phyloP scores from a whole-genome alignment of 2,113 vertebrate species.

The Gracilinanus agilis region DNA sequence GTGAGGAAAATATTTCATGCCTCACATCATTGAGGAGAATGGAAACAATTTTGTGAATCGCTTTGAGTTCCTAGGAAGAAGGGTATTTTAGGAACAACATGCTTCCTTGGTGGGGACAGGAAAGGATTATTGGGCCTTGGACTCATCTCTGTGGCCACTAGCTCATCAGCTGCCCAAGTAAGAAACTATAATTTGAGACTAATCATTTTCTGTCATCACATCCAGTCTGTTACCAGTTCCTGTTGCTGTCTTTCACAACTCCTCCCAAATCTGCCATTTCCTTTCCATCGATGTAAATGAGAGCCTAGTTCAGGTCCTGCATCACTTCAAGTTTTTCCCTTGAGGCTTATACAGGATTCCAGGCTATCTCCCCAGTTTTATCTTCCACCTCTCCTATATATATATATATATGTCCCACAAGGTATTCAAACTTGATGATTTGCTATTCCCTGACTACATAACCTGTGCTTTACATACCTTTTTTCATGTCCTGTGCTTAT shows the following conservation, averaged over 20 bases:
- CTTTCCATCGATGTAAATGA: background rate
- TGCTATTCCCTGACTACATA: background rate
- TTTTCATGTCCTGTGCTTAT: background rate
- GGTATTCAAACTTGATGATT: background rate
- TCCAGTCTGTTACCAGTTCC: background rate
- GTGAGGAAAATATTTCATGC: constrained; percentile 41
- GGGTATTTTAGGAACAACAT: background rate
- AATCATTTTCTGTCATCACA: background rate
- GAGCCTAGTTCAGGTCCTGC: background rate
- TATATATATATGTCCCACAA: too few relatives aligned
- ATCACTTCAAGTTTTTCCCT: background rate
- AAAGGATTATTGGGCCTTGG: constrained; percentile 6
- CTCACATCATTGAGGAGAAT: background rate
- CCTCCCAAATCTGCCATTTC: constrained; percentile 21
- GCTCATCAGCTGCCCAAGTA: background rate
- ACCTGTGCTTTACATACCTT: too few relatives aligned
- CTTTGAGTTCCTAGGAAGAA: constrained; percentile 31
- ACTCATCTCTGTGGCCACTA: background rate
- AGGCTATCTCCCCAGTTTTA: too few relatives aligned
- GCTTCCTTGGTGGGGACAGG: constrained; percentile 15
- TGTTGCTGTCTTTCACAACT: constrained; percentile 4
- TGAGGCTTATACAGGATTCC: background rate
- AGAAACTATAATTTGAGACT: constrained; percentile 38
- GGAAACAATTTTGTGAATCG: constrained; percentile 20
- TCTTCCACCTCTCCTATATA: too few relatives aligned